Base-by-base conservation (phyloP, 2,113 vertebrate species). In the Anser cygnoides region DNA sequence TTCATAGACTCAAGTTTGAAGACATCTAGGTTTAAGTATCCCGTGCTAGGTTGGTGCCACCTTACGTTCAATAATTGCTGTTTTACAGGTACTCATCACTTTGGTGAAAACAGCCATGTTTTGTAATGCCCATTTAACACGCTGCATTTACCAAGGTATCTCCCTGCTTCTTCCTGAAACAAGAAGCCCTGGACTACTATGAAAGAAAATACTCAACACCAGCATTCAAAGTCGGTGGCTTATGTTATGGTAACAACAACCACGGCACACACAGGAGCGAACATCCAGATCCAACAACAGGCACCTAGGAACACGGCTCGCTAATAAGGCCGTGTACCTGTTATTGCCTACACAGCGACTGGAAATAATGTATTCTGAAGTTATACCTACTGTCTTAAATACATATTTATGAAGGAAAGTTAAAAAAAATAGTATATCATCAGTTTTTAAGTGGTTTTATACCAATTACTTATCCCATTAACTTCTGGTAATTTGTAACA, bases 401-500 rank as follows among this genome's bases (percentile, higher is more conserved):
- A 78, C 59, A 92, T 96, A 97, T 95, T 90, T 78, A 95, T 89
- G 74, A 91, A 84, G 93, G 35, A 54, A 90, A 92, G 84, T 54
- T 83, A 94, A 91, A 79, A 89, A 95, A 95, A 95, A 95, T 50
- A 96, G 87, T 63, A 66, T 31, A 91, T 90, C 88, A 91, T 87
- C 76, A 65, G 23, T 84, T 93, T 94, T 81, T 65, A 76, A 92
- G 84, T 84, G 79, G 57, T 90, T 96, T 93, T 76, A 87, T 70
- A 81, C 75, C 72, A 95, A 76, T 87, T 93, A 91, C 88, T 97
- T 96, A 96, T 88, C 68, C 80, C 93, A 96, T 96, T 97, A 97
- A 95, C 93, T 92, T 92, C 89, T 75, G 25, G 91, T 96, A 95
- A 97, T 95, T 62, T 89, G 80, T 96, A 97, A 92, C 74, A 94